Percentiles rank a stretch among this genome's conserved stretches.
phyloP scores from a whole-genome alignment of 2,113 vertebrate species.

The Gallinago media region DNA sequence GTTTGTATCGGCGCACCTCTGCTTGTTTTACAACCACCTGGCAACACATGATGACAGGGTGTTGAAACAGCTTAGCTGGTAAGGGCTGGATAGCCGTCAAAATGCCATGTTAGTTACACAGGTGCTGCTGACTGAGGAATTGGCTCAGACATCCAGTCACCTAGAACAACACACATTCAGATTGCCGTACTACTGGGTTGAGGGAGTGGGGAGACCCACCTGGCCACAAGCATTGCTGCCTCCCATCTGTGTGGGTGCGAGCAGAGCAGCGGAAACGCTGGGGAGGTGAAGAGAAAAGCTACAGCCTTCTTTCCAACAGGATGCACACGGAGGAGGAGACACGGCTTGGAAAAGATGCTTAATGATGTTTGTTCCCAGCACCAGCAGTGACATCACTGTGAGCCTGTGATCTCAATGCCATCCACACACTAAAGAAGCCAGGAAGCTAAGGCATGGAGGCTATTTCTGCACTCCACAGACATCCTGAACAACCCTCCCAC shows the following conservation, averaged over 20 bases:
- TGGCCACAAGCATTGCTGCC: background rate
- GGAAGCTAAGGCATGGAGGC: background rate
- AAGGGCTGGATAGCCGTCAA: constrained; percentile 41
- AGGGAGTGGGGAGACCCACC: background rate
- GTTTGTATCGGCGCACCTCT: constrained; percentile 33
- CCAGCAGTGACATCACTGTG: background rate
- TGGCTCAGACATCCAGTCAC: constrained; percentile 57
- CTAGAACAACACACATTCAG: background rate
- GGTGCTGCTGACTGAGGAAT: constrained; percentile 59
- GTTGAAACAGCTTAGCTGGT: constrained; percentile 52
- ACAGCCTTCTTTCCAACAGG: background rate
- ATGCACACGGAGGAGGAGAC: background rate
- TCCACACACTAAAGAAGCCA: background rate
- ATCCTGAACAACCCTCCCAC: background rate
- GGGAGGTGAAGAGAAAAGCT: background rate
- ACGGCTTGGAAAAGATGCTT: background rate
- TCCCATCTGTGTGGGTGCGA: background rate
- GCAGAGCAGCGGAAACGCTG: background rate
- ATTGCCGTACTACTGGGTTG: background rate
- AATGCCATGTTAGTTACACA: constrained; percentile 51
- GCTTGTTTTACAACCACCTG: constrained; percentile 63
- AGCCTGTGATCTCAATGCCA: background rate
- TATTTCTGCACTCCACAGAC: background rate
- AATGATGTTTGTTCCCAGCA: background rate
- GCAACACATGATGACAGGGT: constrained; percentile 44